phyloP scores from a whole-genome alignment of 92 coral and sea anemone genomes.

The Umimayanthus kanabou region DNA sequence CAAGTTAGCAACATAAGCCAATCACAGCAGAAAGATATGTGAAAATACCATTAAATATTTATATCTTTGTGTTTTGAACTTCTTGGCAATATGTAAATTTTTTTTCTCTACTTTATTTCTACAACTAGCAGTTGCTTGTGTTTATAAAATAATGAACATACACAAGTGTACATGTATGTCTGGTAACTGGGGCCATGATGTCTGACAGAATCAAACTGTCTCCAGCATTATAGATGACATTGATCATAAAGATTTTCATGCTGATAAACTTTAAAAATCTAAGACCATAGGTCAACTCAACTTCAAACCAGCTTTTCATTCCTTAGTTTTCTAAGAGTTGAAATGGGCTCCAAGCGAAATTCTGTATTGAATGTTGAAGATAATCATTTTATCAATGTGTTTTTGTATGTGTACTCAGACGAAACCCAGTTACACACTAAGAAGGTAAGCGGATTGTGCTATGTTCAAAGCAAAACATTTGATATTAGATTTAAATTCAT shows the following conservation, averaged over 20 bases:
- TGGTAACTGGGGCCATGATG: neutral
- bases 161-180: neutral
- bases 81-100: conserved; percentile 39
- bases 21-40: neutral
- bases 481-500: too few relatives aligned
- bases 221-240: neutral
- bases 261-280: neutral
- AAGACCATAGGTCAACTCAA: conserved; percentile 2
- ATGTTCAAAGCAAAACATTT: neutral
- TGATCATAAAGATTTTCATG: neutral
- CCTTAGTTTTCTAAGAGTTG: neutral
- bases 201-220: neutral
- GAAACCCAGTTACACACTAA: conserved; percentile 42
- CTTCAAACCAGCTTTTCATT: neutral
- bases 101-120: neutral
- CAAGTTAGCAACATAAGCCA: conserved; percentile 9
- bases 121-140: neutral
- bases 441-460: neutral
- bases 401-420: conserved; percentile 73
- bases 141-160: conserved; percentile 2
- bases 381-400: conserved; percentile 75
- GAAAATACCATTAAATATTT: conserved; percentile 13
- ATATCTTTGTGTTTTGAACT: conserved; percentile 17
- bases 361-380: conserved; percentile 59
- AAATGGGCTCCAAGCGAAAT: conserved; percentile 42